Conservation (phyloP, 2,113 vertebrate genomes). For the Gobius niger region DNA sequence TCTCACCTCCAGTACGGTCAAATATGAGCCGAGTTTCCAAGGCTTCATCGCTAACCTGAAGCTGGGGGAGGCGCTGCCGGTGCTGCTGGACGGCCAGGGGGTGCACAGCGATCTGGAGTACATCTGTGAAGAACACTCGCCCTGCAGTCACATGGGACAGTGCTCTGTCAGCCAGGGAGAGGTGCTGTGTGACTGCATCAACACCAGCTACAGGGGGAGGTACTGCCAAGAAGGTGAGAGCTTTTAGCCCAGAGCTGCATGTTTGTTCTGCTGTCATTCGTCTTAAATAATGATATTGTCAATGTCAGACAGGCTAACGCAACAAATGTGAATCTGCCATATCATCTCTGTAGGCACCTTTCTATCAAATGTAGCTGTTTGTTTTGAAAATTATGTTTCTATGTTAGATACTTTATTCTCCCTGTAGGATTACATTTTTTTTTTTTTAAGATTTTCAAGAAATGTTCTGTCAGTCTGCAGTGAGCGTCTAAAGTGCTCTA, state of each 20-base stretch:
- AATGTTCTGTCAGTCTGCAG: too few relatives aligned
- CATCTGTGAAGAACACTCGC: conserved; percentile 82
- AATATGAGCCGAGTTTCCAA: conserved; percentile 90
- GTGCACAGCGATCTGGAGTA: conserved; percentile 86
- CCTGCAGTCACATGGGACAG: conserved; percentile 86
- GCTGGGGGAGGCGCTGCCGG: conserved; percentile 82
- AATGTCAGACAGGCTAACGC: background rate
- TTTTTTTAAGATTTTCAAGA: too few relatives aligned
- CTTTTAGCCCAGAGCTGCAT: background rate
- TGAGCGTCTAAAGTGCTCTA: too few relatives aligned
- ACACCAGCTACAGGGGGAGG: conserved; percentile 86
- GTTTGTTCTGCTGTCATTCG: background rate
- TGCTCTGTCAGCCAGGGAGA: conserved; percentile 86
- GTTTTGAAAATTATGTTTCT: background rate
- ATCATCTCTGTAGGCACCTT: background rate
- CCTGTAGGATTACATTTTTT: too few relatives aligned
- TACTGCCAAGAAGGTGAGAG: conserved; percentile 93
- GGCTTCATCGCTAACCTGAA: conserved; percentile 87
- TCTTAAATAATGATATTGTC: background rate
- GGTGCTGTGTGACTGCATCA: conserved; percentile 87
- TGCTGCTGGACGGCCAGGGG: conserved; percentile 87
- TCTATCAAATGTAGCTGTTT: background rate
- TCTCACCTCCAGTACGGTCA: conserved; percentile 90
- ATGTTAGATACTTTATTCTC: too few relatives aligned
- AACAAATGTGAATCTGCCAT: background rate